Percentiles rank a stretch among this genome's conserved stretches.
Conservation (phyloP, 1,140 invertebrate genomes). For the Lerema accius region DNA sequence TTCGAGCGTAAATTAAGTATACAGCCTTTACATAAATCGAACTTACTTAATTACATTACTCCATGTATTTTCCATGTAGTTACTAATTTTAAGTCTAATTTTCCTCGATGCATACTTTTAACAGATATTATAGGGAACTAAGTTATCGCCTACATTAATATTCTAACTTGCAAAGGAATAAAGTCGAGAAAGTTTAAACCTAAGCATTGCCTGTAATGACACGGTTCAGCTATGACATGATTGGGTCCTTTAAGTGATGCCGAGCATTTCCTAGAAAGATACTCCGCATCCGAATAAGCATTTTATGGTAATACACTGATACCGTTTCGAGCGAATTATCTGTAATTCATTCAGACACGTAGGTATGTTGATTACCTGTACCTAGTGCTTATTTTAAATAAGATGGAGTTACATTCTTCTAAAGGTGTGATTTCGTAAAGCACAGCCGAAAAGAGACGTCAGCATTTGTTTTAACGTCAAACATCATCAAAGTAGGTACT, state of each 20-base stretch:
- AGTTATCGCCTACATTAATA: not conserved
- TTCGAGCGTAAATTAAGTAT: no score
- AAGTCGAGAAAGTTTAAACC: not conserved
- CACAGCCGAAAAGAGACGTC: no score
- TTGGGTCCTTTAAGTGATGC: conserved; percentile 30
- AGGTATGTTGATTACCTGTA: conserved; percentile 32
- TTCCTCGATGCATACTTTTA: no score
- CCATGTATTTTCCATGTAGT: no score
- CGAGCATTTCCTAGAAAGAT: conserved; percentile 27
- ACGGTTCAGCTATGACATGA: conserved; percentile 13
- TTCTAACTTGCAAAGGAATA: not conserved
- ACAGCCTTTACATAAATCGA: no score
- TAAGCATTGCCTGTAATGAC: conserved; percentile 17
- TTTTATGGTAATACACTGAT: conserved; percentile 32
- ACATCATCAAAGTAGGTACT: no score
- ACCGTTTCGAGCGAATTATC: conserved; percentile 33
- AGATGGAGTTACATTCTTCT: conserved; percentile 15
- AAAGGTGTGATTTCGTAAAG: conserved; percentile 10
- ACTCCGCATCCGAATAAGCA: conserved; percentile 28
- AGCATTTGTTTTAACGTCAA: no score
- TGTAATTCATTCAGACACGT: conserved; percentile 34
- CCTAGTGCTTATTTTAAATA: conserved; percentile 29
- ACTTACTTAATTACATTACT: no score
- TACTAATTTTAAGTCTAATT: no score
- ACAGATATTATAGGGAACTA: no score